Base-by-base conservation (phyloP, 2,113 vertebrate species). In the Poeciliopsis prolifica region DNA sequence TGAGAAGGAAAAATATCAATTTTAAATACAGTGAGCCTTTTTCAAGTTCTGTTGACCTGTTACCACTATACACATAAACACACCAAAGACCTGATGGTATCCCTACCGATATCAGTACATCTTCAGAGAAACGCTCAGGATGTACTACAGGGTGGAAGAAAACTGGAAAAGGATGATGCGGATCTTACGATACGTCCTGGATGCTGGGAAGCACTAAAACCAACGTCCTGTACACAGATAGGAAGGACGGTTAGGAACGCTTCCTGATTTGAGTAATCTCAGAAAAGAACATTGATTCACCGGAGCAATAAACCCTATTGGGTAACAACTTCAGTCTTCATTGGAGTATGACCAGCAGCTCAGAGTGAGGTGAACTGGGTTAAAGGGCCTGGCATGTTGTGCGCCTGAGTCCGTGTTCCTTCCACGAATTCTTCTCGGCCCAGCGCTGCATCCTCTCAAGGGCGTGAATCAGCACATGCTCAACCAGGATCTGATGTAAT, bases 361-460 rank as follows among this genome's bases (percentile, higher is more conserved):
- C 37, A 37, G 24, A 48, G 26, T 24, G 64, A 26, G 44, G 29
- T 30, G 26, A 44, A 51, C 19, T 24, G 29, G 44, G 30, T 30
- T 4, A 13, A 61, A 28, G 4, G 37, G 13, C 4, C 3, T 13
- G 15, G 37, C 62, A 44, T 22, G 61, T 70, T 37, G 44, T 61
- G 74, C 51, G 65, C 61, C 35, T 30, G 61, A 61, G 37, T 54
- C 26, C 24, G 37, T 82, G 85, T 94, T 93, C 92, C 92, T 94
- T 93, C 93, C 93, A 79, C 64, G 84, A 90, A 94, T 93, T 94
- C 90, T 93, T 92, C 35, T 12, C 77, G n/a, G 65, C 61, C 26
- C 29, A 3, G 22, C 33, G 37, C 61, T 58, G 75, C 79, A 85
- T 92, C 86, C 88, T 84, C 75, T 75, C 35, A 62, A 14, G 64